Conservation (phyloP, 2,888 invertebrate species). For the Trichopoda pennipes region DNA sequence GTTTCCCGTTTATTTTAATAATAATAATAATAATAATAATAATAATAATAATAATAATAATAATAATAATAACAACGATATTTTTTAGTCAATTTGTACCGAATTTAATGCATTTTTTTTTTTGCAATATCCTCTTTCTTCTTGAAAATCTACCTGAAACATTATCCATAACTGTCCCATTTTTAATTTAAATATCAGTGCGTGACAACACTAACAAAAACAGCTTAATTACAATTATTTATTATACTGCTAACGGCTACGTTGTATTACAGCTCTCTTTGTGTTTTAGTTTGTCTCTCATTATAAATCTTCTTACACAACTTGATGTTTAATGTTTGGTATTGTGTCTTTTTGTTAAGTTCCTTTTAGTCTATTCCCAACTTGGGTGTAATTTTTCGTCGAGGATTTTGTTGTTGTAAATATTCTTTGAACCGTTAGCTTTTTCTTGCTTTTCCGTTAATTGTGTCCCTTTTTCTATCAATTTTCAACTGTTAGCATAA, state of each 20-base stretch:
- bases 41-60: no score
- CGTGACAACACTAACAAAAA: constrained; percentile 12
- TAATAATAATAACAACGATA: no score
- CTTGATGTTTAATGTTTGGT: constrained; percentile 60
- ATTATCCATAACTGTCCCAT: neutral
- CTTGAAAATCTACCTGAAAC: neutral
- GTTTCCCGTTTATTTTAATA: no score
- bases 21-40: no score
- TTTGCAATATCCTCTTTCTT: no score
- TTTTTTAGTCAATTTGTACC: no score
- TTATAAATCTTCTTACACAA: constrained; percentile 47
- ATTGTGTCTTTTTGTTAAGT: constrained; percentile 27
- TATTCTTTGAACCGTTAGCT: constrained; percentile 11
- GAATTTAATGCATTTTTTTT: no score
- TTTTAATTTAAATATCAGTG: neutral
- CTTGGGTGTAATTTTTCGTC: constrained; percentile 25
- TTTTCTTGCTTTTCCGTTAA: constrained; percentile 40
- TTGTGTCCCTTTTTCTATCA: constrained; percentile 43
- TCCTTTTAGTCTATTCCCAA: neutral
- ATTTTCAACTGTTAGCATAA: constrained; percentile 41
- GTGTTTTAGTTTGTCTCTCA: constrained; percentile 9
- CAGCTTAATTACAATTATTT: constrained; percentile 68
- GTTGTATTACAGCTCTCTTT: constrained; percentile 21
- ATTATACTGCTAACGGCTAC: constrained; percentile 62
- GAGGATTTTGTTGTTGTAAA: constrained; percentile 20